phyloP scores from a whole-genome alignment of 2,888 invertebrate species.

The Polyommatus icarus region DNA sequence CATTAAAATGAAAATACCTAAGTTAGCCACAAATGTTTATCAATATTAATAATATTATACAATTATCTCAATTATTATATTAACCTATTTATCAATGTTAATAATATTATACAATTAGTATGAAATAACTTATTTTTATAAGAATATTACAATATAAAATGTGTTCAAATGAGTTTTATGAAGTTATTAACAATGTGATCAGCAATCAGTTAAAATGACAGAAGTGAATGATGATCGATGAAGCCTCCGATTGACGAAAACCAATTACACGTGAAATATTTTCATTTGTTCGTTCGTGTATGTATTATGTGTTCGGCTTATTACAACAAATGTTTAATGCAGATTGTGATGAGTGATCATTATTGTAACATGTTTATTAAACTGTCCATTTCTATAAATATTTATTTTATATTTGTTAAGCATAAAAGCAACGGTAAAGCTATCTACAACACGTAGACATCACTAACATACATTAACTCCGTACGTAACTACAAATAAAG shows the following conservation, averaged over 20 bases:
- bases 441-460: conserved; percentile 1
- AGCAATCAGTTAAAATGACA: conserved; percentile 3
- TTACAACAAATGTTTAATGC: not conserved
- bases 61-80: too few species aligned
- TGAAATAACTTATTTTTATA: not conserved
- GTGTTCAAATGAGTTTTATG: not conserved
- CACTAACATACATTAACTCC: conserved; percentile 21
- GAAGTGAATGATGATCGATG: not conserved
- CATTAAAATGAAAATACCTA: too few species aligned
- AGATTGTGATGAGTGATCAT: not conserved
- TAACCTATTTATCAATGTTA: not conserved
- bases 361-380: not conserved
- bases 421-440: not conserved
- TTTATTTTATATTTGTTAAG: not conserved
- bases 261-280: not conserved
- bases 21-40: too few species aligned
- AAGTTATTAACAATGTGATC: not conserved
- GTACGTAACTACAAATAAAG: conserved; percentile 20
- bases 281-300: conserved; percentile 14
- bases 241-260: not conserved
- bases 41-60: not conserved
- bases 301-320: not conserved
- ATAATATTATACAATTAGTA: not conserved
- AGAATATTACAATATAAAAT: not conserved
- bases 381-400: not conserved